Base-by-base conservation (phyloP, 2,888 invertebrate genomes). In the Eledona agricola region DNA sequence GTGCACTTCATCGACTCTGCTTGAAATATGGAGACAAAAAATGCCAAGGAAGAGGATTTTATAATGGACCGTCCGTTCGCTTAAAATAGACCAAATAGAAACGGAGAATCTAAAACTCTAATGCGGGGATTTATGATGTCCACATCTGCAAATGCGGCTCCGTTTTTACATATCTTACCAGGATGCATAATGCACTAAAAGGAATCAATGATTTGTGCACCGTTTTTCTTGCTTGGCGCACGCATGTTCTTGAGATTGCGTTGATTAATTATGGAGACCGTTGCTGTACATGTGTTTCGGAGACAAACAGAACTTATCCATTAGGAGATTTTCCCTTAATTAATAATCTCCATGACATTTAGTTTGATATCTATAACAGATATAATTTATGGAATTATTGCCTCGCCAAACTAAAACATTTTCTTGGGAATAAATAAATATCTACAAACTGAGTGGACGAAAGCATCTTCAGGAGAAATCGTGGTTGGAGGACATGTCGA, bases 271-370 rank as follows among this genome's bases (percentile, higher is more conserved):
- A 52, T 19, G 16, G 17, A 9, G 22, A 38, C 15, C 37, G 23
- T 20, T 19, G 31, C 50, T 32, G 32, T 25, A 52, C 37, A 40
- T 38, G 46, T 45, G 46, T 23, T 32, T 20, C 31, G 31, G 40
- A 43, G 16, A 38, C 52, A 52, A 52, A 52, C 52, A 52, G 52
- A 47, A 52, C 52, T 52, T 47, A 40, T 46, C 52, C 52, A 52
- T 52, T 52, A 52, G 52, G 51, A 52, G 34, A 47, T 40, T 46
- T 35, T 34, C 35, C 37, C 11, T 29, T 52, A 35, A 52, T 52
- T 46, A 51, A 51, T 51, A 51, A 51, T 35, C 50, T 22, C 13
- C 45, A 20, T 47, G 52, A 52, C 52, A 52, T 46, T 52, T 46
- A 45, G 38, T 12, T 52, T 45, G 42, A 50, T 42, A 19, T 17